phyloP scores from a whole-genome alignment of 1,140 invertebrate species.

The Phthorimaea operculella region DNA sequence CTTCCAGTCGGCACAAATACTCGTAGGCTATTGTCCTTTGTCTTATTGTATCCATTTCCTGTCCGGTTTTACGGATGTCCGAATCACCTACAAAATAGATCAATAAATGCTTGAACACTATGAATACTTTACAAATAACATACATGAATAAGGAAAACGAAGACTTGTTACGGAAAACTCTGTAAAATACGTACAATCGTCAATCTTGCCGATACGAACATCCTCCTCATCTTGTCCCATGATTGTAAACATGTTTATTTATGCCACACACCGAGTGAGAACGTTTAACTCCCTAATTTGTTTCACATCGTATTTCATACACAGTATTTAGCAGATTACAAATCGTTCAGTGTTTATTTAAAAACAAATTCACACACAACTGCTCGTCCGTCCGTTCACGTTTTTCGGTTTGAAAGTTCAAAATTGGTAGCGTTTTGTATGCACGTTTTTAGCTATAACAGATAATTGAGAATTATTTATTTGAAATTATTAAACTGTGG shows the following conservation, averaged over 20 bases:
- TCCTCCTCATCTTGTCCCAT: constrained; percentile 43
- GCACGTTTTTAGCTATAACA: too few relatives aligned
- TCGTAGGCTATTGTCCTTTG: constrained; percentile 83
- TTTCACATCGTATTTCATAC: too few relatives aligned
- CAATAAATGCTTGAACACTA: background rate
- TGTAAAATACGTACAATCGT: constrained; percentile 35
- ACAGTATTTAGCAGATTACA: too few relatives aligned
- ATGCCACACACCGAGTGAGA: too few relatives aligned
- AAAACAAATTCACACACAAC: too few relatives aligned
- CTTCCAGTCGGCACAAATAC: constrained; percentile 85
- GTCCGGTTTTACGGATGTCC: constrained; percentile 69
- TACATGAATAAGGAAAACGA: background rate
- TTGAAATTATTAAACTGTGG: too few relatives aligned
- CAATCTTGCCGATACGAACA: constrained; percentile 54
- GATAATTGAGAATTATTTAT: too few relatives aligned
- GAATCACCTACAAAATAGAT: constrained; percentile 34
- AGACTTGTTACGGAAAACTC: background rate
- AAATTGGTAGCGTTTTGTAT: too few relatives aligned
- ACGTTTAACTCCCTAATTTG: too few relatives aligned
- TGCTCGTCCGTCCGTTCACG: too few relatives aligned
- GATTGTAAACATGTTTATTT: constrained; percentile 10
- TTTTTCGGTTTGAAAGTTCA: too few relatives aligned
- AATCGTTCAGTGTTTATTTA: too few relatives aligned
- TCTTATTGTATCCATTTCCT: constrained; percentile 81
- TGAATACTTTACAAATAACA: background rate